Evolutionary conservation across 2,888 invertebrate species (phyloP).

Genomic region (Myopa testacea): DNA sequence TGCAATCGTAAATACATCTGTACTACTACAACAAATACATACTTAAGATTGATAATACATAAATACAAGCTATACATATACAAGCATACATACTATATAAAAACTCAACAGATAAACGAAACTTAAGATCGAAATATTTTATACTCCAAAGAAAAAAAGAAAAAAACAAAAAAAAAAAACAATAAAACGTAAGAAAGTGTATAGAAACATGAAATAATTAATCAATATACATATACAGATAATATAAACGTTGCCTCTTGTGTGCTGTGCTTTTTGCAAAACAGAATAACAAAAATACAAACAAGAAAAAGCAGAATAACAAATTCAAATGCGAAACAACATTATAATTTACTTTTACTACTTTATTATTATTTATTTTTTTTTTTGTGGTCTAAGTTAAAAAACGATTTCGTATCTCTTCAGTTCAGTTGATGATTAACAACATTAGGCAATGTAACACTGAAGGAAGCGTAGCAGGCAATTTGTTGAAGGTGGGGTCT

Average conservation of each 20-base stretch:
- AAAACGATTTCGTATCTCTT: not conserved
- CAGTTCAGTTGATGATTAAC: too few species aligned
- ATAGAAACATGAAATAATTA: conserved; percentile 17
- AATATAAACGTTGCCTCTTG: conserved; percentile 55
- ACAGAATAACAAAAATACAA: conserved; percentile 33
- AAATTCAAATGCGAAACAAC: not conserved
- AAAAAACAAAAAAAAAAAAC: conserved; percentile 46
- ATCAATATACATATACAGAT: conserved; percentile 15
- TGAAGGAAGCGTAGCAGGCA: not conserved
- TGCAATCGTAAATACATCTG: conserved; percentile 15
- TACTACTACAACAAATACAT: not conserved
- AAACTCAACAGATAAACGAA: conserved; percentile 43
- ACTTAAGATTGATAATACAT: conserved; percentile 28
- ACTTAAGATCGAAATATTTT: conserved; percentile 56
- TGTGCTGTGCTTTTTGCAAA: conserved; percentile 54
- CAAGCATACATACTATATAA: conserved; percentile 22
- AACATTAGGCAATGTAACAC: too few species aligned
- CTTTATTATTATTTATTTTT: too few species aligned
- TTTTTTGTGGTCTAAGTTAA: too few species aligned
- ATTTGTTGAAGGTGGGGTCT: too few species aligned
- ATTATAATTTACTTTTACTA: conserved; percentile 13
- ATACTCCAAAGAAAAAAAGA: conserved; percentile 59
- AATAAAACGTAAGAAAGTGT: conserved; percentile 33
- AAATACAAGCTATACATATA: not conserved
- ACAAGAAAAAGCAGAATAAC: conserved; percentile 42